phyloP scores from a whole-genome alignment of 2,797 vertebrate species.

The Phylloscopus collybita region DNA sequence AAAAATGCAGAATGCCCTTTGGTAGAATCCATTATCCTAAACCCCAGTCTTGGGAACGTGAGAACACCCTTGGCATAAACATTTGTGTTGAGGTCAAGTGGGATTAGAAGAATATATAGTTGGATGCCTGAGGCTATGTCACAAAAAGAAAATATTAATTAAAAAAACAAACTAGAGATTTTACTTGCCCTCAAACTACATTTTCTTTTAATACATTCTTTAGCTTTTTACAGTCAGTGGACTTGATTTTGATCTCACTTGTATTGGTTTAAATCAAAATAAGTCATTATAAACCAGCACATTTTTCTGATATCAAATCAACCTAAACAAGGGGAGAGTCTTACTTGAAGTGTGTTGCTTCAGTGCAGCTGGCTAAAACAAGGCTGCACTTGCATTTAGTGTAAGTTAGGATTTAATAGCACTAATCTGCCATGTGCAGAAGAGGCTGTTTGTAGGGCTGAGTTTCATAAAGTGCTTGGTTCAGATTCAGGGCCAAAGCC shows the following conservation, averaged over 20 bases:
- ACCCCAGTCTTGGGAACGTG: slow-evolving; percentile 58
- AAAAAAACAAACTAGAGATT: slow-evolving; percentile 68
- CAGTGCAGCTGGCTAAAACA: background rate
- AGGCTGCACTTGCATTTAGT: background rate
- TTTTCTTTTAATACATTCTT: slow-evolving; percentile 52
- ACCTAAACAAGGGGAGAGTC: background rate
- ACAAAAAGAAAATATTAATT: slow-evolving; percentile 72
- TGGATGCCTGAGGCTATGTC: slow-evolving; percentile 49
- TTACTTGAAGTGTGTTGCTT: background rate
- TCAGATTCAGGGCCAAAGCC: background rate
- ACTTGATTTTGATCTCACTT: slow-evolving; percentile 50
- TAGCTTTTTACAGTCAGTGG: slow-evolving; percentile 36
- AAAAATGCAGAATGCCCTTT: slow-evolving; percentile 66
- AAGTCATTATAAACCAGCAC: background rate
- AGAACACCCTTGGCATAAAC: slow-evolving; percentile 70
- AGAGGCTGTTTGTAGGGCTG: background rate
- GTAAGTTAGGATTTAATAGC: background rate
- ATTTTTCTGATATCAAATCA: background rate
- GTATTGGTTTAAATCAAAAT: slow-evolving; percentile 42
- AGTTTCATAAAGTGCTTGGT: background rate
- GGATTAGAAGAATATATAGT: slow-evolving; percentile 69
- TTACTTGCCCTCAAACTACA: slow-evolving; percentile 55
- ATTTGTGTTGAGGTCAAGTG: slow-evolving; percentile 71
- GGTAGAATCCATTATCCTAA: slow-evolving; percentile 70
- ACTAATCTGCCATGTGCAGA: background rate